A percentile compares a stretch with the other conserved stretches of the same genome.
phyloP scores from a whole-genome alignment of 2,888 invertebrate species.

The Drosophila anceps region DNA sequence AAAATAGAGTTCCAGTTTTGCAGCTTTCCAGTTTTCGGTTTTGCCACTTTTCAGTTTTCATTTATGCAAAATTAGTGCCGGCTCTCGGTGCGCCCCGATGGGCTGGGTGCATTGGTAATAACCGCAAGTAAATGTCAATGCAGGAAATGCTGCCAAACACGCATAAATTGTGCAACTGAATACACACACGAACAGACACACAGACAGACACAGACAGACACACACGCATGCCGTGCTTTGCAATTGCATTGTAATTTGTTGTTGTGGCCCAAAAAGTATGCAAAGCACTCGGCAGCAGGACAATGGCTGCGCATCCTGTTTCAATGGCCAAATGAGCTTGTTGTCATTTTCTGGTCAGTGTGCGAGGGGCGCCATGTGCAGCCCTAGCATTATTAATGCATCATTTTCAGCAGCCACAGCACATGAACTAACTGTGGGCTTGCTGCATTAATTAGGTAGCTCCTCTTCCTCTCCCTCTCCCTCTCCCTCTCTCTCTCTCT shows the following conservation, averaged over 20 bases:
- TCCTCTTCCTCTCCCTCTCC: not conserved
- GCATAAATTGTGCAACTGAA: slow-evolving; percentile 61
- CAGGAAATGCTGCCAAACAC: slow-evolving; percentile 64
- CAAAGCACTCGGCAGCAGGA: slow-evolving; percentile 42
- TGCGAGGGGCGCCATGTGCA: not conserved
- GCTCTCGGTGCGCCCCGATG: slow-evolving; percentile 9
- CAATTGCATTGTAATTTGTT: slow-evolving; percentile 77
- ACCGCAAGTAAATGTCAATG: slow-evolving; percentile 78
- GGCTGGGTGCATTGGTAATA: slow-evolving; percentile 58
- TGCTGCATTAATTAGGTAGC: slow-evolving; percentile 63
- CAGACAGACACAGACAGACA: slow-evolving; percentile 21
- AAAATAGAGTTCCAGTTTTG: slow-evolving; percentile 31
- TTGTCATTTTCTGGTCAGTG: slow-evolving; percentile 21
- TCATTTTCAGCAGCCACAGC: slow-evolving; percentile 50
- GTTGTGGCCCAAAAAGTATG: slow-evolving; percentile 49
- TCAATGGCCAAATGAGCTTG: slow-evolving; percentile 53
- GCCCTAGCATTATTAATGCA: slow-evolving; percentile 67
- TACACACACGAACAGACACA: slow-evolving; percentile 13
- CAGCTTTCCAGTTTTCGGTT: slow-evolving; percentile 26
- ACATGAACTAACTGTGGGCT: slow-evolving; percentile 15
- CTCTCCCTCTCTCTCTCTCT: not conserved
- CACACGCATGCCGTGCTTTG: slow-evolving; percentile 8
- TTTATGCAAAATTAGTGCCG: slow-evolving; percentile 60
- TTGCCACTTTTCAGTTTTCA: slow-evolving; percentile 34
- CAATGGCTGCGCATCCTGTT: slow-evolving; percentile 30